These are phyloP conservation scores for Pygoscelis adeliae DNA, from an alignment of 2,113 vertebrate species.

Conservation along the genomic window DNA sequence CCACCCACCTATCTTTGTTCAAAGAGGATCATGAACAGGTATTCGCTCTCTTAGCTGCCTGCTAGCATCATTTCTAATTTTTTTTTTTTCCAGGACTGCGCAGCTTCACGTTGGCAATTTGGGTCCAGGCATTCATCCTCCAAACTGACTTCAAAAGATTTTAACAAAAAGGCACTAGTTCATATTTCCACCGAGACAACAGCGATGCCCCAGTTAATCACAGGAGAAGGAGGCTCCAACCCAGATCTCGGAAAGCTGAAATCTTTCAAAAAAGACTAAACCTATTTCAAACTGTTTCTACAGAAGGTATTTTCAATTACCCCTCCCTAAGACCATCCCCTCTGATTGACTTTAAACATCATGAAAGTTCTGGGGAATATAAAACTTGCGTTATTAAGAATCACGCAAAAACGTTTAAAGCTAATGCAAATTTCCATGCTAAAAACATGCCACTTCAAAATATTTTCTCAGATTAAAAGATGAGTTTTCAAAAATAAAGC, in stretches of 20 bases:
- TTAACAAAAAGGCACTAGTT: background rate
- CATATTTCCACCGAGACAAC: background rate
- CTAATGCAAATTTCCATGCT: background rate
- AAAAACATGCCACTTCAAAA: background rate
- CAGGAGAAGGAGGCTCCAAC: background rate
- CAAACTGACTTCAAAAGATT: constrained; percentile 5
- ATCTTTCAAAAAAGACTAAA: background rate
- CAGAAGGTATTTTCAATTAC: background rate
- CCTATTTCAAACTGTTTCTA: background rate
- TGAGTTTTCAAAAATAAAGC: background rate
- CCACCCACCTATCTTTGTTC: background rate
- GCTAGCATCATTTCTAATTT: background rate
- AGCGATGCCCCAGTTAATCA: background rate
- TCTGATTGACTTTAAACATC: background rate
- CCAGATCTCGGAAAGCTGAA: background rate
- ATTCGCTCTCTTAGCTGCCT: background rate
- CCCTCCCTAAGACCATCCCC: background rate
- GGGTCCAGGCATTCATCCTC: background rate
- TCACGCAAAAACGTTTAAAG: background rate
- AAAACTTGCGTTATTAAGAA: background rate
- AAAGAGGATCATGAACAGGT: background rate
- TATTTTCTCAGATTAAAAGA: background rate
- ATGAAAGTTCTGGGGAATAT: background rate
- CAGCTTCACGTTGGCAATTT: background rate
- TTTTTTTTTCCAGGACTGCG: background rate